Conservation (phyloP, 2,888 invertebrate genomes). For the Argyra leucocephala region DNA sequence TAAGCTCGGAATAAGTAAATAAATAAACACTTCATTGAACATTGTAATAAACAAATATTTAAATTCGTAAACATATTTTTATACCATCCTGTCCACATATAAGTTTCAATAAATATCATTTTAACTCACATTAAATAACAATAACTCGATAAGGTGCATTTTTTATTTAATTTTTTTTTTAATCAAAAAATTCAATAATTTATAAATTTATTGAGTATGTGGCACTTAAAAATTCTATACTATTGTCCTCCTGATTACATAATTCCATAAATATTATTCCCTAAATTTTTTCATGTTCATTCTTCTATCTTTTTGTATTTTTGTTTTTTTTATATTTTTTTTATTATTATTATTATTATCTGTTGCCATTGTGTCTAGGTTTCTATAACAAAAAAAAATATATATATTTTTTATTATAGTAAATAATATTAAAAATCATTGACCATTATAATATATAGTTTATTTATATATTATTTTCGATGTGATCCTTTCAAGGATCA, state of each 20-base stretch:
- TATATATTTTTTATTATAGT: no score
- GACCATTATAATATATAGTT: not conserved
- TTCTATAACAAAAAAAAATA: not conserved
- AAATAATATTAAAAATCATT: no score
- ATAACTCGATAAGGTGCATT: not conserved
- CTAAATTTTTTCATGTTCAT: no score
- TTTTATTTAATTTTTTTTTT: not conserved
- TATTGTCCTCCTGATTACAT: not conserved
- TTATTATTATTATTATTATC: not conserved
- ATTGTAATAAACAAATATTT: no score
- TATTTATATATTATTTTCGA: not conserved
- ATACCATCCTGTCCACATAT: no score
- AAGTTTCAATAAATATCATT: no score
- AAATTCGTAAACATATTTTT: no score
- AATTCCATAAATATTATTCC: not conserved
- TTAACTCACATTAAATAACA: not conserved
- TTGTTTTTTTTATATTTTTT: no score
- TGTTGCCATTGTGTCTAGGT: not conserved
- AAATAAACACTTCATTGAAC: no score
- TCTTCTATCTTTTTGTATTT: no score
- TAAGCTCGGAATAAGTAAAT: no score
- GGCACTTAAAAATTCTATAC: not conserved
- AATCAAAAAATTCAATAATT: not conserved
- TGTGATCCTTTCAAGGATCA: not conserved
- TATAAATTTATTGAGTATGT: not conserved